A percentile compares a stretch with the other conserved stretches of the same genome.
phyloP scores from a whole-genome alignment of 2,797 vertebrate genomes.

The Podarcis lilfordi region DNA sequence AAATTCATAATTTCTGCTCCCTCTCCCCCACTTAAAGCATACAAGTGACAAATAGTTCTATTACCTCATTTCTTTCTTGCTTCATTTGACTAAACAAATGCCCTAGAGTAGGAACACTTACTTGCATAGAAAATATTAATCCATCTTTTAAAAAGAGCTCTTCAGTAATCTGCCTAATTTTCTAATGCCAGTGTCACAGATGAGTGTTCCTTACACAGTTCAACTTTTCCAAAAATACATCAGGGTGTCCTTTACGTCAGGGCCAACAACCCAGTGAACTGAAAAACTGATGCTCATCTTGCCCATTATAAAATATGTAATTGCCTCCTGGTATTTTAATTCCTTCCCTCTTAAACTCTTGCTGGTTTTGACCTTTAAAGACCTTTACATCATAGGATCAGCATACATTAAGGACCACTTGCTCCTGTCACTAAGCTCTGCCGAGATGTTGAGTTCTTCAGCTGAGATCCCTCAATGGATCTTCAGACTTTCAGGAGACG shows the following conservation, averaged over 20 bases:
- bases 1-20: constrained; percentile 59
- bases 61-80: constrained; percentile 66
- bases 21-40: constrained; percentile 47
- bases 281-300: constrained; percentile 22
- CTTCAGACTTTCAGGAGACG: background rate
- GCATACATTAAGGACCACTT: background rate
- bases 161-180: constrained; percentile 54
- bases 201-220: constrained; percentile 34
- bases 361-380: background rate
- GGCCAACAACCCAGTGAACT: constrained; percentile 1
- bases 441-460: background rate
- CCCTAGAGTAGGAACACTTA: constrained; percentile 56
- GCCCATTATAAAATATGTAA: background rate
- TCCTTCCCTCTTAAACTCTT: background rate
- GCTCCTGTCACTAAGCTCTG: background rate
- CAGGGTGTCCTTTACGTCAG: background rate
- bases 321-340: background rate
- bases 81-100: constrained; percentile 70
- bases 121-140: constrained; percentile 63
- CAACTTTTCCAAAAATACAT: background rate
- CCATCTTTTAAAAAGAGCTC: constrained; percentile 56
- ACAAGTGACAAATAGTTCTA: constrained; percentile 63
- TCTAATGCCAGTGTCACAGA: constrained; percentile 31
- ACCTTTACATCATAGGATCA: background rate
- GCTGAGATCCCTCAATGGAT: background rate